Evolutionary conservation across 2,113 vertebrate species (phyloP).

Genomic region (Amphiprion percula): DNA sequence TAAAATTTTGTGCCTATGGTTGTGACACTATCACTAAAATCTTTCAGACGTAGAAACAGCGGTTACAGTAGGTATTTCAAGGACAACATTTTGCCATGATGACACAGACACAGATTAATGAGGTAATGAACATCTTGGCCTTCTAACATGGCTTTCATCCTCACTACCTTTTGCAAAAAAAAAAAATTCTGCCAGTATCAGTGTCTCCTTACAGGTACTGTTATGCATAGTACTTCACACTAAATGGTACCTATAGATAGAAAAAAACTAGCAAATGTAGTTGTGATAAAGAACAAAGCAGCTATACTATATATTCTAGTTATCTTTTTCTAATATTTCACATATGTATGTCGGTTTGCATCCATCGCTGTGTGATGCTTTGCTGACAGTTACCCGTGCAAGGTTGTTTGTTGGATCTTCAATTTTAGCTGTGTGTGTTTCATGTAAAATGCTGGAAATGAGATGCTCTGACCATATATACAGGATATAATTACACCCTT

Average conservation of each 20-base stretch:
- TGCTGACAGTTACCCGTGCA: not conserved
- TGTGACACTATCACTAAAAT: too few relatives aligned
- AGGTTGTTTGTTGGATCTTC: not conserved
- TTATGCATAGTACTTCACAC: too few relatives aligned
- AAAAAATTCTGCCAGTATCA: not conserved
- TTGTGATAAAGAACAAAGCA: not conserved
- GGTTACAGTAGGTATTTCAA: too few relatives aligned
- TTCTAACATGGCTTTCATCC: not conserved
- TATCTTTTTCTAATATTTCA: not conserved
- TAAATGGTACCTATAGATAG: too few relatives aligned
- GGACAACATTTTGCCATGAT: too few relatives aligned
- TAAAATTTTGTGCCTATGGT: too few relatives aligned
- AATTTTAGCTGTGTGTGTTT: not conserved
- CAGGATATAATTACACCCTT: not conserved
- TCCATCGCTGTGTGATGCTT: not conserved
- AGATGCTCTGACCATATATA: not conserved
- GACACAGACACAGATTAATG: too few relatives aligned
- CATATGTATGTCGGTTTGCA: not conserved
- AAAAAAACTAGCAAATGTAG: too few relatives aligned
- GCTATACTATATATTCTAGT: not conserved
- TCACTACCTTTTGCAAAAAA: not conserved
- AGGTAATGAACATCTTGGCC: not conserved
- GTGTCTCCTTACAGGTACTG: too few relatives aligned
- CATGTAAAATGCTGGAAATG: slow-evolving; percentile 5
- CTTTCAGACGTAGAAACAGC: too few relatives aligned